Conservation (phyloP, 1,140 invertebrate species). For the Sarcophaga bullata region DNA sequence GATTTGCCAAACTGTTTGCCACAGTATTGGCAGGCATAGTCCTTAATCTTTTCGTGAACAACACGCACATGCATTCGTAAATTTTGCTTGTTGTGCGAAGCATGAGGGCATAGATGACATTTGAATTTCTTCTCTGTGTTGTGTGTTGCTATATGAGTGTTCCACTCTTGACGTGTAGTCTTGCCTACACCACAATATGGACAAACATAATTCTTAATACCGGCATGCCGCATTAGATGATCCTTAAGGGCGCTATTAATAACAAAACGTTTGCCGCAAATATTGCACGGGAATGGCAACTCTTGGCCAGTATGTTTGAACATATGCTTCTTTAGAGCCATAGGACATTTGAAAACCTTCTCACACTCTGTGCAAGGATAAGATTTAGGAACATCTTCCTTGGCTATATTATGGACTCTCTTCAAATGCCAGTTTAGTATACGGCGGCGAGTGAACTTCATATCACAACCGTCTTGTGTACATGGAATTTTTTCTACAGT, state of each 20-base stretch:
- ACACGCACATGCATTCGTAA: constrained; percentile 61
- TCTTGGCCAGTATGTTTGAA: constrained; percentile 70
- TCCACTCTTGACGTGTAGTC: constrained; percentile 62
- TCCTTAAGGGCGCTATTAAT: constrained; percentile 61
- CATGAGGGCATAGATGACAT: constrained; percentile 60
- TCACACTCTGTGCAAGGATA: constrained; percentile 61
- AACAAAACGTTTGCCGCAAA: constrained; percentile 67
- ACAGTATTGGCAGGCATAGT: constrained; percentile 62
- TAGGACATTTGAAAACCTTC: constrained; percentile 60
- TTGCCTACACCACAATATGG: constrained; percentile 62
- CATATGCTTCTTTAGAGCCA: constrained; percentile 67
- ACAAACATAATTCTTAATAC: constrained; percentile 63
- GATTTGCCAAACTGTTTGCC: constrained; percentile 64
- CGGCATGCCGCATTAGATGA: constrained; percentile 61
- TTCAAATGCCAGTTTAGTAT: constrained; percentile 62
- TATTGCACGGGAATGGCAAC: constrained; percentile 70
- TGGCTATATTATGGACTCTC: constrained; percentile 59
- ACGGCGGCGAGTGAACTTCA: constrained; percentile 59
- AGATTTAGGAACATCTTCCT: constrained; percentile 57
- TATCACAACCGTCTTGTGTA: constrained; percentile 57
- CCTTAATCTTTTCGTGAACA: constrained; percentile 64
- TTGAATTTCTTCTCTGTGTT: constrained; percentile 64
- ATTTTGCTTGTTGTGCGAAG: constrained; percentile 61
- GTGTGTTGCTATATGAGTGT: constrained; percentile 61
- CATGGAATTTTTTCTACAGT: constrained; percentile 57